Conservation (phyloP, 2,113 vertebrate genomes). For the Prochilodus magdalenae region DNA sequence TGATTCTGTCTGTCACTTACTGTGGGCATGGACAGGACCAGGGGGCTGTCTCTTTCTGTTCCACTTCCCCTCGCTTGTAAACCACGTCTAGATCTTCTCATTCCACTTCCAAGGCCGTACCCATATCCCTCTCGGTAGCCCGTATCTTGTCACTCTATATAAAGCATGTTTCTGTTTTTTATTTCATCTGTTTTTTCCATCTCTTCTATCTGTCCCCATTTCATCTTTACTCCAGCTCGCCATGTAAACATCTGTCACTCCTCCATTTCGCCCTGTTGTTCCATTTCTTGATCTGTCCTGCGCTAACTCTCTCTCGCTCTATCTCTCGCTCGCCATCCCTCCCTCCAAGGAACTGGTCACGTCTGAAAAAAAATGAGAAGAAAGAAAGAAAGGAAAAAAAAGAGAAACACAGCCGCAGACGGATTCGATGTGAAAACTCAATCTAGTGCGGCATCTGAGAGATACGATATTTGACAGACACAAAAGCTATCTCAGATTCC, state of each 20-base stretch:
- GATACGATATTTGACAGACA: conserved; percentile 38
- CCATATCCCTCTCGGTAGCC: neutral
- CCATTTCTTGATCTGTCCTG: conserved; percentile 2
- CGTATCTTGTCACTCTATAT: conserved; percentile 26
- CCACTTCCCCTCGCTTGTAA: conserved; percentile 9
- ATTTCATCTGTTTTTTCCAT: conserved; percentile 29
- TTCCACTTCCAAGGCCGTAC: conserved; percentile 26
- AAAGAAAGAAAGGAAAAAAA: neutral
- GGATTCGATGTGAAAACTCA: conserved; percentile 39
- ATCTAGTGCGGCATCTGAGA: conserved; percentile 41
- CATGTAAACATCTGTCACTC: conserved; percentile 36
- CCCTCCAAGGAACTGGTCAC: neutral
- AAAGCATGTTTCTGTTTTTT: conserved; percentile 38
- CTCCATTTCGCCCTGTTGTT: conserved; percentile 14
- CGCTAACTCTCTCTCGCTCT: neutral
- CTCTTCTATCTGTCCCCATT: conserved; percentile 34
- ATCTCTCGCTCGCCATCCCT: neutral
- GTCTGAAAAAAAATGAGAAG: neutral
- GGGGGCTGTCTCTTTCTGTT: neutral
- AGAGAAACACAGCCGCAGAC: conserved; percentile 19
- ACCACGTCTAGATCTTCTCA: neutral
- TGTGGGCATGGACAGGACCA: conserved; percentile 26
- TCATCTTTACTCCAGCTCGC: conserved; percentile 20
- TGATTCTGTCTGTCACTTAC: conserved; percentile 40
- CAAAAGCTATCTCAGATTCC: conserved; percentile 37